Evolutionary conservation across 2,113 vertebrate species (phyloP).

Genomic region (human (Homo sapiens)): DNA sequence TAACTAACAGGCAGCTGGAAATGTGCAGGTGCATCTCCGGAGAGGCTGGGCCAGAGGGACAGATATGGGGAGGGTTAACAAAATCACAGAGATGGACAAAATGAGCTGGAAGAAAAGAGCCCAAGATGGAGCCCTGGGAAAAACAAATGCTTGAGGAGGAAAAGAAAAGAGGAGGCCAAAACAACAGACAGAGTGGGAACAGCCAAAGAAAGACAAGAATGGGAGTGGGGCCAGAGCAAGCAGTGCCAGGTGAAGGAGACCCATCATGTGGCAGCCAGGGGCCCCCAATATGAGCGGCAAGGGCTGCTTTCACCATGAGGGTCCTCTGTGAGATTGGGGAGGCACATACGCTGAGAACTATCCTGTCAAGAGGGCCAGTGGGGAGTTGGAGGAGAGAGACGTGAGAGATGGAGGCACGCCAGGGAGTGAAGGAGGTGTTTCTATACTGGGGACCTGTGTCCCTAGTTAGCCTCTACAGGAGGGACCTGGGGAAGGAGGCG

Average conservation of each 20-base stretch:
- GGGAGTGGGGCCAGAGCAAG: neutral
- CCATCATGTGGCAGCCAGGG: neutral
- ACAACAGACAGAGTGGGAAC: neutral
- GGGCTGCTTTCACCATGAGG: neutral
- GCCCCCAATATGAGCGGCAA: neutral
- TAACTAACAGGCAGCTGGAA: neutral
- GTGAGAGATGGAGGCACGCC: neutral
- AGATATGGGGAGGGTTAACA: neutral
- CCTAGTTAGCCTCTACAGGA: neutral
- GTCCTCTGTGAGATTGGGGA: neutral
- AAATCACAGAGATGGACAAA: neutral
- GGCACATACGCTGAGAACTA: neutral
- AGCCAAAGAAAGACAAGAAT: neutral
- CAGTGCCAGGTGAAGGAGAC: neutral
- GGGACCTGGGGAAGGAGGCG: neutral
- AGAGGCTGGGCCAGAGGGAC: neutral
- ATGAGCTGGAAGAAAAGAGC: neutral
- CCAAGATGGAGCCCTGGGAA: neutral
- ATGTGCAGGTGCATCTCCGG: neutral
- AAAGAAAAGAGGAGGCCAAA: neutral
- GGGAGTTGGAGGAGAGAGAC: neutral
- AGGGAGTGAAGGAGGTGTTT: neutral
- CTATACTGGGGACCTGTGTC: neutral
- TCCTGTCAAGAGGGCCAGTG: too few species aligned
- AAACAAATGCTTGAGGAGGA: neutral